Evolutionary conservation across 2,888 invertebrate genomes (phyloP).

Genomic region (Spialia ferax): DNA sequence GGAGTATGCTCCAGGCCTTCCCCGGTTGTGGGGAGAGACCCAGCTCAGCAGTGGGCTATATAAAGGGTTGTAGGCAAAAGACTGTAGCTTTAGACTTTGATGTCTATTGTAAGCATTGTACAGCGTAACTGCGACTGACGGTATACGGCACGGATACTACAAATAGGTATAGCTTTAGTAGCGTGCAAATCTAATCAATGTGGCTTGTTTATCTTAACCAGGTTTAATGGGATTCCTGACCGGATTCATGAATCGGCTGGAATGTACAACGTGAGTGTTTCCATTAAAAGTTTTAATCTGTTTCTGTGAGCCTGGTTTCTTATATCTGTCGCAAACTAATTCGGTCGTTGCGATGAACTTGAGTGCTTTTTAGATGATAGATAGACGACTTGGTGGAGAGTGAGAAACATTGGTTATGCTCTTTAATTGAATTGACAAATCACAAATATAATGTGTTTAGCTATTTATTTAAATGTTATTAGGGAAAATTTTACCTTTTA

Average conservation of each 20-base stretch:
- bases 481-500: too few relatives aligned
- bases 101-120: too few relatives aligned
- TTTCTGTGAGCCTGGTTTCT: constrained; percentile 19
- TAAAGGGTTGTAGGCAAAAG: too few relatives aligned
- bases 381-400: neutral
- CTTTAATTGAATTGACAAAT: neutral
- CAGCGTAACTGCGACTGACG: too few relatives aligned
- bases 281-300: constrained; percentile 35
- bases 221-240: constrained; percentile 25
- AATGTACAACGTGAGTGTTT: constrained; percentile 25
- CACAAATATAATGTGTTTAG: neutral
- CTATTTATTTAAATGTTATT: too few relatives aligned
- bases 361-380: constrained; percentile 20
- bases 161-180: too few relatives aligned
- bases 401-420: neutral
- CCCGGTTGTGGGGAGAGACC: too few relatives aligned
- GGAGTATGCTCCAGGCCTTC: too few relatives aligned
- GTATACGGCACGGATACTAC: too few relatives aligned
- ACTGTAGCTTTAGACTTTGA: too few relatives aligned
- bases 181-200: neutral
- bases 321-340: constrained; percentile 30
- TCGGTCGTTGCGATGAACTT: constrained; percentile 18
- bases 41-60: too few relatives aligned
- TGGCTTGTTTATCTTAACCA: neutral
- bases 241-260: constrained; percentile 3